Conservation (phyloP, 2,797 vertebrate species). For the Diplodus sargus region DNA sequence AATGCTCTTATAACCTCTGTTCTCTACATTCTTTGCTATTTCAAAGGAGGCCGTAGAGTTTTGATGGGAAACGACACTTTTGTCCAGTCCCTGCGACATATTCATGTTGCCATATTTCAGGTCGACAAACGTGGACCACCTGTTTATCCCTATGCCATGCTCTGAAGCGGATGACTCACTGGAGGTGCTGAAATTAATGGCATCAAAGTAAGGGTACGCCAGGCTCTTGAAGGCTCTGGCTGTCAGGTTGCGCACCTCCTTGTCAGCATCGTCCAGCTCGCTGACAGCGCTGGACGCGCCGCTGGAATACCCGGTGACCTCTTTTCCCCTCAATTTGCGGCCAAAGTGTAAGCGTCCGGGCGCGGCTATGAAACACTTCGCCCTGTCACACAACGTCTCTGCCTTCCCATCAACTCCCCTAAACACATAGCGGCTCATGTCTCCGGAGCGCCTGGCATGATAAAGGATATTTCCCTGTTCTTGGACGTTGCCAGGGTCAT, state of each 20-base stretch:
- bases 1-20: constrained; percentile 64
- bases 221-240: constrained; percentile 94
- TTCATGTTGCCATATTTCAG: constrained; percentile 89
- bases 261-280: constrained; percentile 95
- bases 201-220: constrained; percentile 92
- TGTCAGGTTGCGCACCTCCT: constrained; percentile 95
- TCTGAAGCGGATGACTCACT: constrained; percentile 93
- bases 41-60: constrained; percentile 76
- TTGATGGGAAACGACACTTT: constrained; percentile 77
- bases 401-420: constrained; percentile 85
- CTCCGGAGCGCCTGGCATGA: constrained; percentile 88
- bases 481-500: constrained; percentile 89
- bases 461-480: constrained; percentile 87
- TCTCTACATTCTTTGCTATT: constrained; percentile 74
- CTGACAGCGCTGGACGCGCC: constrained; percentile 91
- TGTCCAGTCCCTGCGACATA: constrained; percentile 83
- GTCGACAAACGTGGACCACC: constrained; percentile 94
- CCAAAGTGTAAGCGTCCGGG: constrained; percentile 89
- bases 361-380: constrained; percentile 83
- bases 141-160: constrained; percentile 87
- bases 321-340: constrained; percentile 77
- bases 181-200: constrained; percentile 90
- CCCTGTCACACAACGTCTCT: constrained; percentile 78
- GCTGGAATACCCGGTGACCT: constrained; percentile 88
- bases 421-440: constrained; percentile 87